phyloP scores from a whole-genome alignment of 92 coral and sea anemone genomes.

The Desmophyllum pertusum region DNA sequence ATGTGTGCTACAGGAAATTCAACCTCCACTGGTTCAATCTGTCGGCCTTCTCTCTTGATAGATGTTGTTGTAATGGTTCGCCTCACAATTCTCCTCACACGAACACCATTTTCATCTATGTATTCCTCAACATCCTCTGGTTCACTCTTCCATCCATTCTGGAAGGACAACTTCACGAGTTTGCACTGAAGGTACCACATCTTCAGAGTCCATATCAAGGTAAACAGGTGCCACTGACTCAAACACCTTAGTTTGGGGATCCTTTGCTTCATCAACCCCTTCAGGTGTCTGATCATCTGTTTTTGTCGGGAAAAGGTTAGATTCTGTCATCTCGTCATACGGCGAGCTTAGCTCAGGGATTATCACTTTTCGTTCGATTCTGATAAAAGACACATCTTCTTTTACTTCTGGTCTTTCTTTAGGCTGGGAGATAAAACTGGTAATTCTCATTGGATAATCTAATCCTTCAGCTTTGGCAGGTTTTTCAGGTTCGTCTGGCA shows the following conservation, averaged over 20 bases:
- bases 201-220: constrained; percentile 11
- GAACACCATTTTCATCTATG: constrained; percentile 61
- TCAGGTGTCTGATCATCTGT: constrained; percentile 9
- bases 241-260: constrained; percentile 58
- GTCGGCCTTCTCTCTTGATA: neutral
- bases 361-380: constrained; percentile 10
- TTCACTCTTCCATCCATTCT: constrained; percentile 31
- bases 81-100: constrained; percentile 24
- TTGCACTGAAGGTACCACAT: constrained; percentile 16
- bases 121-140: constrained; percentile 50
- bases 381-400: constrained; percentile 27
- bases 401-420: constrained; percentile 20
- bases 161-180: constrained; percentile 9
- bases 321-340: neutral
- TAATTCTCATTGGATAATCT: neutral
- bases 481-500: constrained; percentile 18
- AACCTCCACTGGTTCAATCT: neutral
- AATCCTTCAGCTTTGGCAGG: neutral
- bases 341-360: constrained; percentile 14
- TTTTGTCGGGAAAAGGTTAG: neutral
- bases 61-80: constrained; percentile 53
- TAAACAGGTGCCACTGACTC: constrained; percentile 25
- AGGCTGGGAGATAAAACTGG: neutral
- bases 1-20: neutral
- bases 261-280: constrained; percentile 48